Evolutionary conservation across 2,113 vertebrate species (phyloP), one percentile per base, ranked within the genome.

Genomic region (Herpailurus yagouaroundi): DNA sequence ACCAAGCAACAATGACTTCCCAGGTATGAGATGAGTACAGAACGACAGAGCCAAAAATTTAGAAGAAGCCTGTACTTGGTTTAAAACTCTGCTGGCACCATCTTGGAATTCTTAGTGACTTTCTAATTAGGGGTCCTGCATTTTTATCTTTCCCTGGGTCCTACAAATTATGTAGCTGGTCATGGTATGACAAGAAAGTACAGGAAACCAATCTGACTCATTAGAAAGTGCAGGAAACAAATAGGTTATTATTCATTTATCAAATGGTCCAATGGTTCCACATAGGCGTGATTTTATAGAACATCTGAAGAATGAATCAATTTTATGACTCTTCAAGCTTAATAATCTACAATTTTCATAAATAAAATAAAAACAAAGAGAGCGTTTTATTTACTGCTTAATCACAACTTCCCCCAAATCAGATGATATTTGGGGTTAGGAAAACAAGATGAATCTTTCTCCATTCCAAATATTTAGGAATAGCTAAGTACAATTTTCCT

Each of bases 341-440:
- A 60, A 60, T 60, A 23, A 36, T 14, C 23, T 27, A 5, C 4
- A 36, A 27, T 69, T 45, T 45, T 66, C 50, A 77, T 29, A 93
- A 82, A 57, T 85, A 74, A 73, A 88, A 82, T 48, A 73, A 86
- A 92, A 90, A 60, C 18, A 94, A 57, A 93, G n/a, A 52, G 13
- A 76, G 13, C 4, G 68, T 77, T 93, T 95, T 36, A 1, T n/a
- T 96, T 2, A 31, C n/a, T 63, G 57, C 2, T 71, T 60, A 76
- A 63, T 68, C 71, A 84, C 31, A 95, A 73, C 4, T 68, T 85
- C 23, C 8, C 23, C 33, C 1, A 55, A 74, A 50, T 57, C 16
- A 52, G 50, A 95, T 93, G 66, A 41, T 55, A 79, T 31, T 84
- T 69, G 38, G 55, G 50, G 50, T 85, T 91, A 91, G 31, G 85